phyloP scores from a whole-genome alignment of 2,797 vertebrate species.

The Gallinago stenura region DNA sequence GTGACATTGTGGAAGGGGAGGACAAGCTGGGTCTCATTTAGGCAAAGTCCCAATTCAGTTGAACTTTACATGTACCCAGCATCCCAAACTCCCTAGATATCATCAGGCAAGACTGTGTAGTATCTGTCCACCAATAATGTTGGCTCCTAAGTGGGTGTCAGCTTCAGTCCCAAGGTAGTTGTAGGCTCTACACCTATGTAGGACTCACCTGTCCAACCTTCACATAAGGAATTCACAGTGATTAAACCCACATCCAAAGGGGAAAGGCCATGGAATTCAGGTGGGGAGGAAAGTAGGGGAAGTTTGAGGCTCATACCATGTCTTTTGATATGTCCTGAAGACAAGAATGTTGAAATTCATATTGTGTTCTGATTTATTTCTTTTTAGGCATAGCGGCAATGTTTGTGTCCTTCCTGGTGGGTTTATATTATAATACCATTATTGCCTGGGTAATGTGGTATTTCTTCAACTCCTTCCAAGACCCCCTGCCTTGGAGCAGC shows the following conservation, averaged over 20 bases:
- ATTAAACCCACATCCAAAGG: neutral
- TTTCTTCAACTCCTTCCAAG: conserved; percentile 97
- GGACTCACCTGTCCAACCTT: neutral
- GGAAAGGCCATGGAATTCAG: neutral
- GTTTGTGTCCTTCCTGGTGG: conserved; percentile 87
- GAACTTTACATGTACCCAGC: neutral
- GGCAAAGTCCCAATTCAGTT: neutral
- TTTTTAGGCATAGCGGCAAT: conserved; percentile 88
- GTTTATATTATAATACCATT: conserved; percentile 93
- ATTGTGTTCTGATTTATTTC: neutral
- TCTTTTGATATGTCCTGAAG: neutral
- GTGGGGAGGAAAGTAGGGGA: neutral
- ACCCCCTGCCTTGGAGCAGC: conserved; percentile 89
- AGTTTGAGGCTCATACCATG: neutral
- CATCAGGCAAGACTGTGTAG: neutral
- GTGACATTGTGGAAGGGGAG: neutral
- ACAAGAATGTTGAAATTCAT: neutral
- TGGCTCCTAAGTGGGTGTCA: neutral
- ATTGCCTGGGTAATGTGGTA: conserved; percentile 98
- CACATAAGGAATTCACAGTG: neutral
- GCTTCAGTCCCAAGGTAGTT: neutral
- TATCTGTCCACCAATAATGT: no score
- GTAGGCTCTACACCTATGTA: fast-evolving
- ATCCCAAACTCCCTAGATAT: neutral
- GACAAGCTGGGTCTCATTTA: neutral